Evolutionary conservation across 2,888 invertebrate species (phyloP).

Genomic region (Tenthredo distinguenda): DNA sequence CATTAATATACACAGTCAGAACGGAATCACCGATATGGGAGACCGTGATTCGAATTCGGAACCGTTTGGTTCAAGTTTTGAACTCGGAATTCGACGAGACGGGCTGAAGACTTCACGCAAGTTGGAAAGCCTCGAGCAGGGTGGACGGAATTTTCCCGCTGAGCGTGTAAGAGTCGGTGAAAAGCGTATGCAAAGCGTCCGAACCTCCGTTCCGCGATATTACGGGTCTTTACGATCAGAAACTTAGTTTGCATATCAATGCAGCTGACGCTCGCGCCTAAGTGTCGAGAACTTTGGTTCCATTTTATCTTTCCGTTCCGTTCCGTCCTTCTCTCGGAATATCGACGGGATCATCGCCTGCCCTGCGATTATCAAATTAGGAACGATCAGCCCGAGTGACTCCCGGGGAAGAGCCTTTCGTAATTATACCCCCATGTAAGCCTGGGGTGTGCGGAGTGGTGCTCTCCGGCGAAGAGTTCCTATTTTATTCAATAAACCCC

Average conservation of each 20-base stretch:
- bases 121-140: background rate
- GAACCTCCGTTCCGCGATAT: constrained; percentile 61
- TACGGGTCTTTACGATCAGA: constrained; percentile 71
- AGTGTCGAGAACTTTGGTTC: background rate
- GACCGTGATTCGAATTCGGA: background rate
- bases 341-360: background rate
- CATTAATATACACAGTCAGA: too few relatives aligned
- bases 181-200: constrained; percentile 61
- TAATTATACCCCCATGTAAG: background rate
- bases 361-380: background rate
- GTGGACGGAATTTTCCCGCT: background rate
- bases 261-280: constrained; percentile 55
- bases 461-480: background rate
- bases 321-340: constrained; percentile 25
- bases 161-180: background rate
- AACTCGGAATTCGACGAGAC: background rate
- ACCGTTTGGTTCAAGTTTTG: background rate
- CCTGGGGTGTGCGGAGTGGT: background rate
- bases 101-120: background rate
- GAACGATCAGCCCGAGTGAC: background rate
- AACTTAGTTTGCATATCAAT: constrained; percentile 73
- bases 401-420: background rate
- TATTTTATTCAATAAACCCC: constrained; percentile 65
- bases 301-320: constrained; percentile 17
- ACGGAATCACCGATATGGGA: too few relatives aligned